These are phyloP conservation scores for Stichopus horrens DNA, from an alignment of 53 echinoderm and acorn worm species.

Conservation along the genomic window DNA sequence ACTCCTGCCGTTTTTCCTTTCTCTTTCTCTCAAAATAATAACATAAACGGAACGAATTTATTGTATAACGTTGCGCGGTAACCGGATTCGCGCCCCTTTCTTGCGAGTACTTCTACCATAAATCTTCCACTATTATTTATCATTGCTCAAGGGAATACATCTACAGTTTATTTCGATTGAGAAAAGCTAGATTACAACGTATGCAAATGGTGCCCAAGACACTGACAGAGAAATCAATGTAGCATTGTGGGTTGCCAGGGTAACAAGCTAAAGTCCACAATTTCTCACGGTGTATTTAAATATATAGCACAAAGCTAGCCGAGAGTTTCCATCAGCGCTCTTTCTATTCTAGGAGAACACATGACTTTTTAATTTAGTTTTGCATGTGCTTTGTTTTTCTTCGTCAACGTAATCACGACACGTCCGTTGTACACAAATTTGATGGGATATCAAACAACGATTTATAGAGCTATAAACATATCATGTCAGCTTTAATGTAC, in stretches of 20 bases:
- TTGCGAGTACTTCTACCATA: neutral
- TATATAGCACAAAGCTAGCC: neutral
- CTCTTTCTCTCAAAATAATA: neutral
- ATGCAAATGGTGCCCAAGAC: neutral
- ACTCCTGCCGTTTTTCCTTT: too few species aligned
- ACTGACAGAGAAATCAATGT: conserved; percentile 6
- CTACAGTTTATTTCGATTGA: neutral
- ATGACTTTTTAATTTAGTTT: too few species aligned
- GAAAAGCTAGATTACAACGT: neutral
- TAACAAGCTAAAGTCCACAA: conserved; percentile 7
- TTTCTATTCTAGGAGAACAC: too few species aligned
- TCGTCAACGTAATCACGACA: too few species aligned
- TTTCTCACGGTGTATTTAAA: neutral
- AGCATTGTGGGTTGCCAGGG: neutral
- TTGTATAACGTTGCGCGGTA: neutral
- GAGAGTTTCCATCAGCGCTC: too few species aligned
- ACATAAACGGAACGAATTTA: neutral
- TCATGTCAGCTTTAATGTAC: too few species aligned
- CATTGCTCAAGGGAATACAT: neutral
- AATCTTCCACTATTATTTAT: neutral
- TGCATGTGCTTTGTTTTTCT: too few species aligned
- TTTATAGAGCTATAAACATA: too few species aligned
- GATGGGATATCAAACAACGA: too few species aligned
- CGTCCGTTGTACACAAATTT: too few species aligned
- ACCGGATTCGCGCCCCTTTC: neutral